These are phyloP conservation scores for Sphaerodactylus townsendi DNA, from an alignment of 2,113 vertebrate species.

Conservation along the genomic window DNA sequence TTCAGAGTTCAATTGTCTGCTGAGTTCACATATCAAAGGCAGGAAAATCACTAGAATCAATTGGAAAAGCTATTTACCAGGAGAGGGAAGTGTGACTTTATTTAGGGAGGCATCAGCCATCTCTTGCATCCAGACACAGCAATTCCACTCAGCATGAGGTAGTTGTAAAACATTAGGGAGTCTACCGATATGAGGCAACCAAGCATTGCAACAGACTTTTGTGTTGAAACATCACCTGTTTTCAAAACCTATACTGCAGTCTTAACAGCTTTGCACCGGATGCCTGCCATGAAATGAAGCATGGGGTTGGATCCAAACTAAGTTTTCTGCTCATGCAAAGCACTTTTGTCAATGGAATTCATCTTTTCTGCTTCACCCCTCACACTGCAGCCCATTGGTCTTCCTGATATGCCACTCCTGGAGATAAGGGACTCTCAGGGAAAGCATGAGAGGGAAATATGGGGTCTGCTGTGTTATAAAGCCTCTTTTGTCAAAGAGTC, in stretches of 20 bases:
- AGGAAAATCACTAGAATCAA: constrained; percentile 60
- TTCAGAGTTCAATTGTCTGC: constrained; percentile 26
- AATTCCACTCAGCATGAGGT: constrained; percentile 11
- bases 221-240: constrained; percentile 1
- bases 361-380: no score
- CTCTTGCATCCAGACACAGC: constrained; percentile 22
- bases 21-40: constrained; percentile 52
- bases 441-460: no score
- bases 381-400: no score
- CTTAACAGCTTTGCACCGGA: background rate
- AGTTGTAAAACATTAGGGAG: constrained; percentile 13
- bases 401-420: no score
- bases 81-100: constrained; percentile 39
- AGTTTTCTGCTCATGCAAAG: background rate
- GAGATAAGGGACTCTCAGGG: no score
- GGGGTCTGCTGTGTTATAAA: no score
- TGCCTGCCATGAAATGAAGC: constrained; percentile 1
- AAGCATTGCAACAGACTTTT: background rate
- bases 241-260: background rate
- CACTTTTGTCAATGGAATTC: no score
- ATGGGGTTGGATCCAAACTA: no score
- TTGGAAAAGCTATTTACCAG: constrained; percentile 50
- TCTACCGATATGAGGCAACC: background rate
- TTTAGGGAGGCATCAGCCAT: constrained; percentile 51
- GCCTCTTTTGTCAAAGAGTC: no score